Conservation (phyloP, 2,888 invertebrate species). For the Agrochola litura region DNA sequence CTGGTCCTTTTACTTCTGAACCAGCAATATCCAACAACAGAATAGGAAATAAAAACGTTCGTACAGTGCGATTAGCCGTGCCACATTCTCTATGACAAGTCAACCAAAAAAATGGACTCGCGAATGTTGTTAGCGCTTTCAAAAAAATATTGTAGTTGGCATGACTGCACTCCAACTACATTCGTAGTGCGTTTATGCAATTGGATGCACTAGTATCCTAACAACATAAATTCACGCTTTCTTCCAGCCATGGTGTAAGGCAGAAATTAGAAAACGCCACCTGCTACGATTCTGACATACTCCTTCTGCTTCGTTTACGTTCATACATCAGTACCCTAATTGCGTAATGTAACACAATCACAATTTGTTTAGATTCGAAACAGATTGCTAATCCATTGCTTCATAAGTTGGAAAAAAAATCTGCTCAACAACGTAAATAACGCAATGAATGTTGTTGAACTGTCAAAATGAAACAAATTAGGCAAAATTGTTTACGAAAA, state of each 20-base stretch:
- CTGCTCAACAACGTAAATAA: no score
- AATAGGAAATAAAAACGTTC: conserved; percentile 30
- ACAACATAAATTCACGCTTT: not conserved
- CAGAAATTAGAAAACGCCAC: not conserved
- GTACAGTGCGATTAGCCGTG: conserved; percentile 11
- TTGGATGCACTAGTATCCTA: not conserved
- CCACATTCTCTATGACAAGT: conserved; percentile 29
- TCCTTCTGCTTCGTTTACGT: not conserved
- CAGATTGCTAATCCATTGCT: no score
- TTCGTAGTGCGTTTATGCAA: conserved; percentile 23
- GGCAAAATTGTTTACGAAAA: no score
- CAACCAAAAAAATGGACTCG: conserved; percentile 36
- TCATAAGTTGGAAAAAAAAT: no score
- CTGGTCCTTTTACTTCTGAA: not conserved
- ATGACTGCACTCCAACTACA: conserved; percentile 21
- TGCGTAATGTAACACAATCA: no score
- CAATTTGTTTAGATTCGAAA: no score
- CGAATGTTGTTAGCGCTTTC: conserved; percentile 41
- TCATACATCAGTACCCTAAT: no score
- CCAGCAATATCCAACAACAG: conserved; percentile 20
- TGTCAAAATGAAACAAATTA: no score
- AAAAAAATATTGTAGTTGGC: conserved; percentile 36
- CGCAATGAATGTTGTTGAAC: no score
- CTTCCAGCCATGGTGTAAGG: not conserved
- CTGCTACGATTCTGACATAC: not conserved